A percentile compares a stretch with the other conserved stretches of the same genome.
These are phyloP conservation scores for Drosophila insularis DNA, from an alignment of 1,140 invertebrate species.

Conservation along the genomic window DNA sequence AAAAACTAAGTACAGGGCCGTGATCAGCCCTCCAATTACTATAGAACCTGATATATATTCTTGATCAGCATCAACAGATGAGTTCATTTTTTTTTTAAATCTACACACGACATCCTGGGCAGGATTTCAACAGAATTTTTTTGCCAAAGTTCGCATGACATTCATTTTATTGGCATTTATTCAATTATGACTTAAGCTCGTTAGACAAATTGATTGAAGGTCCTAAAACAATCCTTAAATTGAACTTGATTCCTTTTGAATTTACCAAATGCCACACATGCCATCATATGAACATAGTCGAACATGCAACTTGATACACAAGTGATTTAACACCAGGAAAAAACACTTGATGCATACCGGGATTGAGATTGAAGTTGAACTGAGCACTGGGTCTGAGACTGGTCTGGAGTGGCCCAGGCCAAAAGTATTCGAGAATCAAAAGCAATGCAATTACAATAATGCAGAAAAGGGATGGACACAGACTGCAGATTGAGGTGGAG, in stretches of 20 bases:
- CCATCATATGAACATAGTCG: not conserved
- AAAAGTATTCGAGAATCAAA: not conserved
- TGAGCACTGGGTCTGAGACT: too few relatives aligned
- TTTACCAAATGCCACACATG: not conserved
- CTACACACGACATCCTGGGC: too few relatives aligned
- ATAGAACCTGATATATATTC: too few relatives aligned
- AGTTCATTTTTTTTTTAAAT: too few relatives aligned
- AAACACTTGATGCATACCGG: conserved; percentile 10
- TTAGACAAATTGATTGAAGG: not conserved
- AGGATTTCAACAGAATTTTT: too few relatives aligned
- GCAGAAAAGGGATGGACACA: not conserved
- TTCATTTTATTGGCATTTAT: too few relatives aligned
- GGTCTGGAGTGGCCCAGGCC: not conserved
- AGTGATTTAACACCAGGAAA: conserved; percentile 6
- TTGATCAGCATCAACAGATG: too few relatives aligned
- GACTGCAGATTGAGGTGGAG: not conserved
- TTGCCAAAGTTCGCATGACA: too few relatives aligned
- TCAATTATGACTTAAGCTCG: too few relatives aligned
- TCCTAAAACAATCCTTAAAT: not conserved
- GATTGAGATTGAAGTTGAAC: not conserved
- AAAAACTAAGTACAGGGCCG: too few relatives aligned
- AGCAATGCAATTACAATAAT: conserved; percentile 19
- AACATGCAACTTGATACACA: not conserved
- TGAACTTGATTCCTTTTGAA: not conserved
- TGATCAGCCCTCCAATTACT: too few relatives aligned